These are phyloP conservation scores for Colletes gigas DNA, from an alignment of 1,140 invertebrate species.

Conservation along the genomic window DNA sequence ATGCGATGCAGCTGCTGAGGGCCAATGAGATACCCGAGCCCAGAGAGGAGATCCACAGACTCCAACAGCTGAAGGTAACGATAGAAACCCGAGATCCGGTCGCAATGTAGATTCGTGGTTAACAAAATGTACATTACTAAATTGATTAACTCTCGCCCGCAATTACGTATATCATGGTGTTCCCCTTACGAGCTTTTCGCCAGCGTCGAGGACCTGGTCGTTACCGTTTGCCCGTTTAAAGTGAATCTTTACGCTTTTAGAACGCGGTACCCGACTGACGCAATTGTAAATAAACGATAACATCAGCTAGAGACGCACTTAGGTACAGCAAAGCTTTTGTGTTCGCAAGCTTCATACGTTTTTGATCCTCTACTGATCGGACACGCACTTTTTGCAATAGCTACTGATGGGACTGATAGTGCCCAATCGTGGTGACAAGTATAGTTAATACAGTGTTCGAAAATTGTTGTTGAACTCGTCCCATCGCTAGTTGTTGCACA, in stretches of 20 bases:
- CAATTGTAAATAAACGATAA: constrained; percentile 28
- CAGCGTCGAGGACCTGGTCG: not conserved
- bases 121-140: constrained; percentile 68
- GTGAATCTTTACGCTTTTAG: not conserved
- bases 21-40: constrained; percentile 77
- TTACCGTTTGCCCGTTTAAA: not conserved
- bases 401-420: too few relatives aligned
- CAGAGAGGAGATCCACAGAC: constrained; percentile 78
- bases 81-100: not conserved
- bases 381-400: too few relatives aligned
- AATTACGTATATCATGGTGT: constrained; percentile 71
- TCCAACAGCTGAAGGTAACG: constrained; percentile 78
- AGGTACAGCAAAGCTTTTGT: constrained; percentile 39
- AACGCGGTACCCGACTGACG: not conserved
- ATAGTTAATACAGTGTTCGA: too few relatives aligned
- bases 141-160: constrained; percentile 70
- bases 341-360: constrained; percentile 23
- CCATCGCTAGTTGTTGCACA: too few relatives aligned
- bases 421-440: too few relatives aligned
- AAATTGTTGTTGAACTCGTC: too few relatives aligned
- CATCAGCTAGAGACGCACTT: not conserved
- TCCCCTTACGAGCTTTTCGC: constrained; percentile 55
- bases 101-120: constrained; percentile 69
- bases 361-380: not conserved
- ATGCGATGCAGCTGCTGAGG: constrained; percentile 74